Evolutionary conservation across 35 echinoderm and acorn worm species (phyloP).

Genomic region (Hemicentrotus pulcherrimus): DNA sequence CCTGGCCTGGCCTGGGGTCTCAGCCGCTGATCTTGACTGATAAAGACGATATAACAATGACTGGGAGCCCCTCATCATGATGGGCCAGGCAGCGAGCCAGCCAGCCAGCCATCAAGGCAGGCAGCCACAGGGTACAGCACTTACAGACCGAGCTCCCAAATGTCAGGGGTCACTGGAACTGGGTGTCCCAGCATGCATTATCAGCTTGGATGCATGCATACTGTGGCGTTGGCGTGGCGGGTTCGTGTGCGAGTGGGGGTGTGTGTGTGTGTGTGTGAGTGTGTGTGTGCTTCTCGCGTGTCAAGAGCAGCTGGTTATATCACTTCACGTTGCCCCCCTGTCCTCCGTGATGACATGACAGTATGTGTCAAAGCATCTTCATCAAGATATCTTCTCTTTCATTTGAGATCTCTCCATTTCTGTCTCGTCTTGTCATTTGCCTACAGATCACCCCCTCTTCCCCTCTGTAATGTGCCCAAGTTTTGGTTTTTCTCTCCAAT

Average conservation of each 20-base stretch:
- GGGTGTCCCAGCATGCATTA: slow-evolving; percentile 8
- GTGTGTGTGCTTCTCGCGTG: not conserved
- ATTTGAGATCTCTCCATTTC: not conserved
- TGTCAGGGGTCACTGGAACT: slow-evolving; percentile 7
- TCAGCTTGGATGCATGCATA: not conserved
- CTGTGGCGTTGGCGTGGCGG: not conserved
- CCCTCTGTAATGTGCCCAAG: no score
- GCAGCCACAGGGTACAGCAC: not conserved
- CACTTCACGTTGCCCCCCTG: not conserved
- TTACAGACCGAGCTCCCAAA: not conserved
- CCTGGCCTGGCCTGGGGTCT: not conserved
- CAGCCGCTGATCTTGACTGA: not conserved
- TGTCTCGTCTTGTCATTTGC: no score
- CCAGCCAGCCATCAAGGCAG: not conserved
- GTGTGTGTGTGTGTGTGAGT: not conserved
- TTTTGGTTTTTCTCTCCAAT: no score
- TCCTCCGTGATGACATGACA: not conserved
- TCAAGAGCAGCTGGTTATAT: not conserved
- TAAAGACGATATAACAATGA: not conserved
- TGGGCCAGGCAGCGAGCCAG: not conserved
- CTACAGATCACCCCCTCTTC: no score
- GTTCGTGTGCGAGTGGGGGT: not conserved
- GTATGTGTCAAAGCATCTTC: not conserved
- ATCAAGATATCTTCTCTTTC: not conserved
- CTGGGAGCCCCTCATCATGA: not conserved